Evolutionary conservation across 2,888 invertebrate genomes (phyloP).

Genomic region (Diarsia mendica): DNA sequence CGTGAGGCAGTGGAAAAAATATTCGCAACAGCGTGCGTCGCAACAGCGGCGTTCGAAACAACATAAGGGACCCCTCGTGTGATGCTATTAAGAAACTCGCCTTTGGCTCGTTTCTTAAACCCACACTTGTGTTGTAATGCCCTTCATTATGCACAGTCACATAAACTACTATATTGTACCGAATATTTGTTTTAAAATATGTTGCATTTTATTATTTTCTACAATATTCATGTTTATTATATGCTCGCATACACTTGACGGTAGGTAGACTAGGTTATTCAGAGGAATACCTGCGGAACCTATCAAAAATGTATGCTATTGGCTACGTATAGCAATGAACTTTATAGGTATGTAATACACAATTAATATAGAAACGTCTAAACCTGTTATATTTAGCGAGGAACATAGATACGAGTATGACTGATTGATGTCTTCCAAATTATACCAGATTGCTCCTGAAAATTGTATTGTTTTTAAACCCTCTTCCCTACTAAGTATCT

Average conservation of each 20-base stretch:
- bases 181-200: background rate
- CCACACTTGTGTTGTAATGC: no score
- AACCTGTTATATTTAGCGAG: constrained; percentile 17
- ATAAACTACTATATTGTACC: no score
- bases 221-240: background rate
- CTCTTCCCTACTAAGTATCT: background rate
- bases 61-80: no score
- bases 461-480: constrained; percentile 22
- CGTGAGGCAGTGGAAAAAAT: no score
- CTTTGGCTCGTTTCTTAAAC: no score
- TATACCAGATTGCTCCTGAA: constrained; percentile 34
- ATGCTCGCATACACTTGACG: background rate
- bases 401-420: constrained; percentile 39
- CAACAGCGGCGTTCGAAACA: no score
- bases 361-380: background rate
- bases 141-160: no score
- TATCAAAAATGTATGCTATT: background rate
- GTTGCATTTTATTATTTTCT: background rate
- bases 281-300: background rate
- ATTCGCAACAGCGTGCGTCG: no score
- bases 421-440: constrained; percentile 69
- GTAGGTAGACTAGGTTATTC: background rate
- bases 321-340: constrained; percentile 10
- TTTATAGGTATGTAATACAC: background rate
- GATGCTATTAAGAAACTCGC: no score